Base-by-base conservation (phyloP, 2,797 vertebrate genomes). In the Crocodylus rhombifer region DNA sequence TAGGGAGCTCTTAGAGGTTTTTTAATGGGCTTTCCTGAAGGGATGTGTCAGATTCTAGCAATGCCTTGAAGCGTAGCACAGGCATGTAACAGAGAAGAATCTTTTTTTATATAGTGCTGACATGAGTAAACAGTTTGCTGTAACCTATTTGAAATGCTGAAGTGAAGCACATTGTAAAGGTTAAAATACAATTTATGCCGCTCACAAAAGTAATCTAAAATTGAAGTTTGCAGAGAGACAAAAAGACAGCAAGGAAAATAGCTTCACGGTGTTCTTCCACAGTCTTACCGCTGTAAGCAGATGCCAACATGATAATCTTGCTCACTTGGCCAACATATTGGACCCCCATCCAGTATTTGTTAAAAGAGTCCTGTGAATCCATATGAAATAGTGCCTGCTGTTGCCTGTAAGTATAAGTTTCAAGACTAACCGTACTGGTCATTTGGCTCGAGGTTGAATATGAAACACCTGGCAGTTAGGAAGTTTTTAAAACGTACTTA, bases 81-180 rank as follows among this genome's bases (percentile, higher is more conserved):
- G 89, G 57, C 65, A 15, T 42, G 92, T 90, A 95, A 87, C 90
- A 15, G 82, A 96, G 81, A 94, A 77, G 91, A 94, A 86, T 57
- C 85, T 96, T 94, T 97, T 89, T 95, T 83, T 77, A 88, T 90
- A 92, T 30, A 84, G 77, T 77, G 89, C 90, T 89, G 90, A 96
- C 91, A 78, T 63, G 87, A 94, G 71, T 86, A 95, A 95, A 84
- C 67, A 71, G 90, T 90, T 92, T 82, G 67, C 88, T 94, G 92
- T 77, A 91, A 62, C 78, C 88, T 84, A 83, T 94, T 79, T 78
- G 90, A 91, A 93, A 94, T 65, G 21, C 90, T 84, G 76, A 79
- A 87, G 76, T 8, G 77, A 92, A 93, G 91, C 78, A 60, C 71
- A 84, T 61, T 57, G 42, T 75, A 84, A 94, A 64, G 55, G 87